Percentiles rank a stretch among this genome's conserved stretches.
Conservation (phyloP, 2,113 vertebrate species). For the Boulengerochromis microlepis region DNA sequence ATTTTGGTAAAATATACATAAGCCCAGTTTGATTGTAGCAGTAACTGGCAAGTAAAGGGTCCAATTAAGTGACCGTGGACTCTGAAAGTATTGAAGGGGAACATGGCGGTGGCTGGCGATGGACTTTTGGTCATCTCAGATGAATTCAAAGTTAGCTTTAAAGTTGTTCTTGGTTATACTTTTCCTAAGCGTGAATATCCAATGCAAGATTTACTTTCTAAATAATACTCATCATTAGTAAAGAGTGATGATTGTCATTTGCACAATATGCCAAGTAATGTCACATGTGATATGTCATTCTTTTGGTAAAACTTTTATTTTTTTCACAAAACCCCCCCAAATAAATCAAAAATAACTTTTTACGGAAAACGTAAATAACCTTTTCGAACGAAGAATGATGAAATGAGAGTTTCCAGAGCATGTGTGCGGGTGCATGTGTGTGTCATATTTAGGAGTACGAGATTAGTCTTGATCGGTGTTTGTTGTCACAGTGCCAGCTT, state of each 20-base stretch:
- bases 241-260: not conserved
- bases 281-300: not conserved
- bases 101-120: not conserved
- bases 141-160: not conserved
- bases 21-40: constrained; percentile 41
- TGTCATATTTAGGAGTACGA: constrained; percentile 15
- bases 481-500: constrained; percentile 72
- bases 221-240: not conserved
- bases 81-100: not conserved
- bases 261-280: not conserved
- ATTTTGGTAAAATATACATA: constrained; percentile 52
- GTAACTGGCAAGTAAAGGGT: constrained; percentile 27
- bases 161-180: not conserved
- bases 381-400: not conserved
- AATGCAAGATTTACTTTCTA: not conserved
- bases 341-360: not conserved
- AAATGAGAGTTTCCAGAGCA: not conserved
- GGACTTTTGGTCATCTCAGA: not conserved
- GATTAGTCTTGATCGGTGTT: constrained; percentile 58
- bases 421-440: not conserved
- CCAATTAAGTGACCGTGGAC: not conserved
- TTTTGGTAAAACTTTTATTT: accelerated
- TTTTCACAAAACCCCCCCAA: not conserved
- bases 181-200: not conserved
- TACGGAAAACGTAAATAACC: not conserved